Evolutionary conservation across 2,113 vertebrate genomes (phyloP).

Genomic region (Pantherophis guttatus): DNA sequence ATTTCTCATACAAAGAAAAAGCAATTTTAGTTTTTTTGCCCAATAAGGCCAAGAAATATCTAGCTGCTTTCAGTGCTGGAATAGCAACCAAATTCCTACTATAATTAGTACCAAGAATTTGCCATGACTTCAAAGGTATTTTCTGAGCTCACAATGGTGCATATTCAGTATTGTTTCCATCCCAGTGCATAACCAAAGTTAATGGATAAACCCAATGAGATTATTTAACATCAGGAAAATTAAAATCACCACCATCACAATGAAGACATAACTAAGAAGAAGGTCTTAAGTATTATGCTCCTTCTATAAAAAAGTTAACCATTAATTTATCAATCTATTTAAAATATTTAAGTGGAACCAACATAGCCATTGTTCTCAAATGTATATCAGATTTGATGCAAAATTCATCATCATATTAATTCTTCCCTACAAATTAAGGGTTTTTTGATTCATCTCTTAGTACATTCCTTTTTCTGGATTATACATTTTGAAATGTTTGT

Average conservation of each 20-base stretch:
- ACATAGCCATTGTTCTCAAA: not conserved
- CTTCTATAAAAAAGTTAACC: not conserved
- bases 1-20: not conserved
- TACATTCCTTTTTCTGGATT: not conserved
- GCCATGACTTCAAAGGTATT: not conserved
- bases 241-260: not conserved
- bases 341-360: not conserved
- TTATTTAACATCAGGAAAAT: not conserved
- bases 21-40: not conserved
- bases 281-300: not conserved
- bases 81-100: not conserved
- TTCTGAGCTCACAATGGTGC: not conserved
- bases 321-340: not conserved
- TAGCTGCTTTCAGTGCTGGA: not conserved
- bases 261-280: not conserved
- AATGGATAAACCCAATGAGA: not conserved
- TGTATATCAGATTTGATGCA: not conserved
- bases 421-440: not conserved
- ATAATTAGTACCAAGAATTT: not conserved
- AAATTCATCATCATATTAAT: not conserved
- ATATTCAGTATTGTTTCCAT: not conserved
- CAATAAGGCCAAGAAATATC: not conserved
- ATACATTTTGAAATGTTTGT: not conserved
- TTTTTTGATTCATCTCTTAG: not conserved
- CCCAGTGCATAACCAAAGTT: not conserved